Conservation (phyloP, 1,140 invertebrate species). For the Mya arenaria region DNA sequence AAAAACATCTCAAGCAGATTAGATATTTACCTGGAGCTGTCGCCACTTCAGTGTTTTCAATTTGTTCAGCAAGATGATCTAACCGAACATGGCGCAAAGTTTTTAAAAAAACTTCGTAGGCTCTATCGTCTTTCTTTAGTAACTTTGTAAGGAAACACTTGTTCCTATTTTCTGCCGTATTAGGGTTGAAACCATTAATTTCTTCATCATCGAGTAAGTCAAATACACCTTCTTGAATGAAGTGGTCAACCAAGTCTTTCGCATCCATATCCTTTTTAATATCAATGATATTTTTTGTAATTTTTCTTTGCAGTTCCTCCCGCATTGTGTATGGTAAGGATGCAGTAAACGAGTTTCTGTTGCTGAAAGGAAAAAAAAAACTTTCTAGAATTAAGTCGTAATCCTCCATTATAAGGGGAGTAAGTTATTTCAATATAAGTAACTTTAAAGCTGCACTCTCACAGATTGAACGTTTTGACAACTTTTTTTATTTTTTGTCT, state of each 20-base stretch:
- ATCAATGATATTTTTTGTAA: constrained; percentile 24
- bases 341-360: no score
- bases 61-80: constrained; percentile 27
- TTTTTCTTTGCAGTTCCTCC: constrained; percentile 29
- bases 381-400: no score
- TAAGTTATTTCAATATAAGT: no score
- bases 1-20: no score
- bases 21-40: no score
- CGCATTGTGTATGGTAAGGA: constrained; percentile 22
- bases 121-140: constrained; percentile 20
- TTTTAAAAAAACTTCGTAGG: constrained; percentile 44
- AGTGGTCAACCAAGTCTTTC: constrained; percentile 40
- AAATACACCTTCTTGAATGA: constrained; percentile 45
- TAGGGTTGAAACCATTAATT: constrained; percentile 50
- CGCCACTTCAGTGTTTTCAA: constrained; percentile 39
- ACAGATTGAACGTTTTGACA: no score
- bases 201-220: constrained; percentile 43
- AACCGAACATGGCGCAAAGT: not conserved
- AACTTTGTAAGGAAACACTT: constrained; percentile 26
- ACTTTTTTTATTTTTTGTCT: no score
- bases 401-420: no score
- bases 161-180: constrained; percentile 44
- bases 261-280: constrained; percentile 49
- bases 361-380: no score
- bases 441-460: no score